A percentile compares a stretch with the other conserved stretches of the same genome.
Conservation (phyloP, 2,888 invertebrate species). For the Romanomermis culicivorax region DNA sequence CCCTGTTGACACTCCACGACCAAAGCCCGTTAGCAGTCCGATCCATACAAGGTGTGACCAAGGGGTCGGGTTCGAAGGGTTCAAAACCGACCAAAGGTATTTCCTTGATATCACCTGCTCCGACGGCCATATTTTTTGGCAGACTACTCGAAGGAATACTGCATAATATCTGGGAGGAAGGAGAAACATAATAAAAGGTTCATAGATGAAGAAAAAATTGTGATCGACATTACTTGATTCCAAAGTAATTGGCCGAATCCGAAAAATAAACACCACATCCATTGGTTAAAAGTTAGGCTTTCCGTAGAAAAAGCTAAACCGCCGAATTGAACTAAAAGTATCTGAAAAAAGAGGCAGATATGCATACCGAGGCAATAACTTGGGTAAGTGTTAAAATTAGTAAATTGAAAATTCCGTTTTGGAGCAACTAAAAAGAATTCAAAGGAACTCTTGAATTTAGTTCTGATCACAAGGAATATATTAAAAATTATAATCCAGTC, state of each 20-base stretch:
- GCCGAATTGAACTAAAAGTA: slow-evolving; percentile 78
- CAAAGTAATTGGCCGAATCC: slow-evolving; percentile 82
- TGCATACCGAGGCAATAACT: too few species aligned
- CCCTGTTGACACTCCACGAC: background rate
- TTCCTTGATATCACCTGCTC: background rate
- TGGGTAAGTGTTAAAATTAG: too few species aligned
- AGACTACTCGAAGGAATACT: background rate
- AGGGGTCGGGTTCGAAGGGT: background rate
- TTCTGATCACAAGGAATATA: too few species aligned
- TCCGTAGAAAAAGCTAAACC: slow-evolving; percentile 86
- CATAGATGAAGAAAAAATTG: background rate
- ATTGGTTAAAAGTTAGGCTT: slow-evolving; percentile 71
- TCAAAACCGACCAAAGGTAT: background rate
- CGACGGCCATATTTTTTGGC: background rate
- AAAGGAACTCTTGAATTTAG: too few species aligned
- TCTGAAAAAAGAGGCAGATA: slow-evolving; percentile 1
- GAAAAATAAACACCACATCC: slow-evolving; percentile 96
- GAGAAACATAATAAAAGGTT: background rate
- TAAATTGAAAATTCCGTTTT: too few species aligned
- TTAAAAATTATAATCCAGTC: too few species aligned
- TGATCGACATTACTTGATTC: slow-evolving; percentile 38
- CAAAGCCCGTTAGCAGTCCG: slow-evolving; percentile 3
- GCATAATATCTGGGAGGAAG: background rate
- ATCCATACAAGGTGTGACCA: background rate
- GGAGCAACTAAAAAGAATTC: too few species aligned